Base-by-base conservation (phyloP, 1,140 invertebrate species). In the Ceratosolen fusciceps region DNA sequence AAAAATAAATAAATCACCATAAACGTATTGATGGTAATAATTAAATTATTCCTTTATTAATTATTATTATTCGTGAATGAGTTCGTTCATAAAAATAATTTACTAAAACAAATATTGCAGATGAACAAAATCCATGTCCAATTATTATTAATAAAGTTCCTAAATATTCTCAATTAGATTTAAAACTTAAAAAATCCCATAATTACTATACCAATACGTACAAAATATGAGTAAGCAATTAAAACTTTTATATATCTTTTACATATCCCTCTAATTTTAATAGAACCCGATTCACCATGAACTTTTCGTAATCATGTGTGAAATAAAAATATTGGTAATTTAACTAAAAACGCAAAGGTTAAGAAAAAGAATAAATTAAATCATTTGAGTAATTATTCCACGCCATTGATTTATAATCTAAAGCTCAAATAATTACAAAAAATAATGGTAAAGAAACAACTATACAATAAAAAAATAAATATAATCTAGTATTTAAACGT, bases 241-340 rank as follows among this genome's bases (percentile, higher is more conserved):
- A 67, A 39, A 31, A 67, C n/a, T 67, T 67, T 67, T 67, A 67
- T 67, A 39, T 67, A 31, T 14, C 9, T 29, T 29, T 12, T 29
- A 24, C 62, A 91, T 92, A 93, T 9, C 90, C 92, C 4, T 93
- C 93, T 90, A 94, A 91, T 88, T 94, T 94, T 86, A 94, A 86
- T 83, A 94, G 88, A 87, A 74, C 60, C 0, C 91, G 93, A 93
- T 86, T 95, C 93, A 9, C 94, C 93, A 92, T 94, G 93, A 90
- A 93, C 93, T 76, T 94, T 94, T 67, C 93, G 93, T 70, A 95
- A 87, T 87, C 94, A 94, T 83, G 93, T 88, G 92, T 94, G 93
- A 88, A 93, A 83, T 85, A 92, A 89, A 92, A 91, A 94, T 87
- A 94, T 91, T 34, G 93, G 93, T 83, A 94, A 90, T 90, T 94